These are phyloP conservation scores for Elaphurus davidianus DNA, from an alignment of 2,113 vertebrate species.

Conservation along the genomic window DNA sequence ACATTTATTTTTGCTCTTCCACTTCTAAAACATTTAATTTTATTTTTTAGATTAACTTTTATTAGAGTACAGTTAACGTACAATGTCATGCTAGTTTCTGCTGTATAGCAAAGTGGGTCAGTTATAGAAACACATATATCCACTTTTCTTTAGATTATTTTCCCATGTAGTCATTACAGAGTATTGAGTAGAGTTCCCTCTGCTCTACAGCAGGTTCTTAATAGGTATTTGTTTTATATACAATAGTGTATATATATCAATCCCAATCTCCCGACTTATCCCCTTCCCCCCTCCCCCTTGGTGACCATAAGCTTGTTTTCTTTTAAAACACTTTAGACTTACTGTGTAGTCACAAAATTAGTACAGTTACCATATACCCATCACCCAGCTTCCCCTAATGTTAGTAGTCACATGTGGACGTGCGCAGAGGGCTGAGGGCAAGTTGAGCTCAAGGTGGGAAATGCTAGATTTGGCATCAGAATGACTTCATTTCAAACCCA, in stretches of 20 bases:
- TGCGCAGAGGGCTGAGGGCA: too few relatives aligned
- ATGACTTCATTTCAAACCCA: background rate
- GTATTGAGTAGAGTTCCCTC: background rate
- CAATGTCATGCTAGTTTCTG: background rate
- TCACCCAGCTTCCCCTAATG: background rate
- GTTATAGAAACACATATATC: background rate
- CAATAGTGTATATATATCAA: background rate
- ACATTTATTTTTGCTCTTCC: background rate
- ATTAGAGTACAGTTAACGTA: background rate
- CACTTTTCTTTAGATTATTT: background rate
- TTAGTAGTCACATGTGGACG: rapidly evolving
- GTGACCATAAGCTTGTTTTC: background rate
- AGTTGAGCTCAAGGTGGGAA: background rate
- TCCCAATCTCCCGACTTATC: background rate
- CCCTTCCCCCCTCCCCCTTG: background rate
- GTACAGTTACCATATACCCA: background rate
- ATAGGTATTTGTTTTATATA: background rate
- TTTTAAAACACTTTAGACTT: background rate
- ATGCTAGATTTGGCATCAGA: background rate
- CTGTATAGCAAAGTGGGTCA: background rate
- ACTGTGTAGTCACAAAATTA: background rate
- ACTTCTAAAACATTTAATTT: background rate
- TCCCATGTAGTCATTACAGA: background rate
- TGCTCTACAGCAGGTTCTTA: background rate
- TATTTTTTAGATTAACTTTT: background rate